Evolutionary conservation across 1,140 invertebrate species (phyloP), one percentile per base, ranked within the genome.

Genomic region (Aphelenchoides besseyi): DNA sequence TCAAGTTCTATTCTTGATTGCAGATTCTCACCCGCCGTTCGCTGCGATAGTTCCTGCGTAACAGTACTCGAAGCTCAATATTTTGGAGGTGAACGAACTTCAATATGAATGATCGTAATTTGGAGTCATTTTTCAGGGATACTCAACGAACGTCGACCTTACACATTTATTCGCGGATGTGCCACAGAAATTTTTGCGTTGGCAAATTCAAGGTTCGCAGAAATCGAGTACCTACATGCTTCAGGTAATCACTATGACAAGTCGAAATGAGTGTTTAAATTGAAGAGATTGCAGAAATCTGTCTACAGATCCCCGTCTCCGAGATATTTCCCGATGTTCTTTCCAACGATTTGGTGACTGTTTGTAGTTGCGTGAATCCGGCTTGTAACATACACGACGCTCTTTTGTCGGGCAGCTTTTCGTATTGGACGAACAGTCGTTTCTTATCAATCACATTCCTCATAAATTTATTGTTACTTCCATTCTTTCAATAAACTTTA

Each of bases 141-240:
- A 18, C 67, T 79, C 32, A 76, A 76, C 35, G 74, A 76, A 69
- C 36, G 62, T 26, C 36, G 57, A 18, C 74, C 74, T 26, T 79
- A 75, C 48, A 77, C 72, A 26, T 76, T 74, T 67, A 63, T 76
- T 3, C 75, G 74, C 2, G 74, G 74, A 3, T 76, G 74, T 75
- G 75, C 74, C 35, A 81, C 74, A 8, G 74, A 76, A 48, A 61
- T 76, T 30, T 76, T 76, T 54, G 74, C 79, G 26, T 32, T 79
- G 54, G 74, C 74, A 2, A 79, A 33, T 12, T 18, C 72, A n/a
- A 59, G 61, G 12, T 72, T 77, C 9, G 68, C 74, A 3, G 74
- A 76, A 63, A 62, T 76, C 53, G 77, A 76, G 23, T 79, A 52
- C 53, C 18, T 76, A 16, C 74, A 79, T 52, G 55, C 55, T 18